A percentile compares a stretch with the other conserved stretches of the same genome.
These are phyloP conservation scores for Acholoe squamosa DNA, from an alignment of 2,888 invertebrate species.

Conservation along the genomic window DNA sequence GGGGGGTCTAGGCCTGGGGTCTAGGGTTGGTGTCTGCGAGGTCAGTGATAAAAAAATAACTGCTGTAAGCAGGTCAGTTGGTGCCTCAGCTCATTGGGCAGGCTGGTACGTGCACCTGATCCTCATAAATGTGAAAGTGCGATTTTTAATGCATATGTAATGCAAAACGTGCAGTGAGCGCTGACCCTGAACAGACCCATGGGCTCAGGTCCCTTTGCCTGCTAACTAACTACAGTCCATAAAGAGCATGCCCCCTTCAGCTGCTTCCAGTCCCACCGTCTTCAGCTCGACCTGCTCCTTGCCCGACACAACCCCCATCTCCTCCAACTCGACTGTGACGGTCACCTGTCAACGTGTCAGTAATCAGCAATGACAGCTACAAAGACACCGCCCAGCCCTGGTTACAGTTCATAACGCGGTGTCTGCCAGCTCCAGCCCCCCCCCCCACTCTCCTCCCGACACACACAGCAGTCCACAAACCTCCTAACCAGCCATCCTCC, in stretches of 20 bases:
- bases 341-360: conserved; percentile 8
- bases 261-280: not conserved
- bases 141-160: conserved; percentile 54
- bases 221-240: not conserved
- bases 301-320: not conserved
- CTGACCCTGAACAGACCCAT: conserved; percentile 15
- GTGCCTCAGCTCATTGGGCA: not conserved
- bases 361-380: conserved; percentile 46
- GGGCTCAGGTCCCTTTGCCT: not conserved
- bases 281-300: not conserved
- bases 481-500: not conserved
- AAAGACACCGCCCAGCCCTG: conserved; percentile 17
- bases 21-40: not conserved
- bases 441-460: not conserved
- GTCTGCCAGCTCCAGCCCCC: not conserved
- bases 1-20: not conserved
- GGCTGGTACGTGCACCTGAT: conserved; percentile 25
- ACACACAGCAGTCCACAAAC: no score
- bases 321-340: not conserved
- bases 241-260: not conserved
- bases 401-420: conserved; percentile 13
- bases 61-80: not conserved
- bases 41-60: not conserved
- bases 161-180: not conserved
- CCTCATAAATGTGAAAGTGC: conserved; percentile 16